A percentile compares a stretch with the other conserved stretches of the same genome.
Conservation (phyloP, 2,888 invertebrate genomes). For the Xestia c-nigrum region DNA sequence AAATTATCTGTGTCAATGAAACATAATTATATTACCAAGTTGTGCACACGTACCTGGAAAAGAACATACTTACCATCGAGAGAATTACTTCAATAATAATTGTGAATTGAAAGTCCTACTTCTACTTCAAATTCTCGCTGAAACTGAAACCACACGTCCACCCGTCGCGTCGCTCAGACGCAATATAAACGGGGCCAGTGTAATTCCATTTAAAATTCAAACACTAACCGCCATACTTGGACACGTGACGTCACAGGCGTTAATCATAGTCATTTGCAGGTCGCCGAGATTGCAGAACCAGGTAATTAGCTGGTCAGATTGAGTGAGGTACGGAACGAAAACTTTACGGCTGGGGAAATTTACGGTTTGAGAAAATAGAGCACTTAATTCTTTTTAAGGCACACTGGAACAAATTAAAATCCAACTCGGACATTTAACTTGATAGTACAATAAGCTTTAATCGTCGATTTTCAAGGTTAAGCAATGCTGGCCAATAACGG, state of each 20-base stretch:
- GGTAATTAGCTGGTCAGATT: conserved; percentile 20
- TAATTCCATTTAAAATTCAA: conserved; percentile 61
- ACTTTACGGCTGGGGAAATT: background rate
- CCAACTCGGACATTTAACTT: background rate
- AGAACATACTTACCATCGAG: too few relatives aligned
- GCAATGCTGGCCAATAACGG: background rate
- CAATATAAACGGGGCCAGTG: conserved; percentile 34
- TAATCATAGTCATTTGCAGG: conserved; percentile 27
- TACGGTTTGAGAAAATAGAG: background rate
- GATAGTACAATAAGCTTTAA: background rate
- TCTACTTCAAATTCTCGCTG: conserved; percentile 31
- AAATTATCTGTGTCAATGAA: background rate
- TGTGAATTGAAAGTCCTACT: background rate
- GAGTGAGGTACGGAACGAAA: background rate
- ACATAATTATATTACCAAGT: too few relatives aligned
- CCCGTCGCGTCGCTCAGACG: conserved; percentile 37
- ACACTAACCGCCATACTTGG: conserved; percentile 39
- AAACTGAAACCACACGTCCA: conserved; percentile 24
- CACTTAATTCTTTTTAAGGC: background rate
- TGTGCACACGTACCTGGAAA: too few relatives aligned
- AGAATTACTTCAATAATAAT: background rate
- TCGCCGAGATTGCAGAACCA: background rate
- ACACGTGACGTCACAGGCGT: conserved; percentile 32
- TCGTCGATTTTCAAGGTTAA: background rate
- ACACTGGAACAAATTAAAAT: background rate